A percentile compares a stretch with the other conserved stretches of the same genome.
Evolutionary conservation across 64 coral and sea anemone species (phyloP).

Genomic region (Acropora tenuis): DNA sequence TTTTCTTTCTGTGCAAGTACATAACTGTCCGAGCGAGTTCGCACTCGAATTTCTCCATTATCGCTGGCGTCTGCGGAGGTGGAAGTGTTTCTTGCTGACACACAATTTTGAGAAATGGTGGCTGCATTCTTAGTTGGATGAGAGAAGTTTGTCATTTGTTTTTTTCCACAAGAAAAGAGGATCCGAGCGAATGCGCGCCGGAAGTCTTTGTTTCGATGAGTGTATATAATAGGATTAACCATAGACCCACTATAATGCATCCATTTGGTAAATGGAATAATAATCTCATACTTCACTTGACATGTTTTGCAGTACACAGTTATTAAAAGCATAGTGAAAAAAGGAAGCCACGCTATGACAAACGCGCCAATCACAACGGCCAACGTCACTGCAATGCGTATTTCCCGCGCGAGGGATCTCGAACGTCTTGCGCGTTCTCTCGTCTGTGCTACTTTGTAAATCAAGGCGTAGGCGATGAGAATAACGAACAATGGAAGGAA

Average conservation of each 20-base stretch:
- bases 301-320: conserved; percentile 65
- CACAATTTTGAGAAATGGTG: not conserved
- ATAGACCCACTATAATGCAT: conserved; percentile 96
- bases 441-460: conserved; percentile 77
- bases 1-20: conserved; percentile 12
- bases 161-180: conserved; percentile 27
- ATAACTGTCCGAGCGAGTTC: conserved; percentile 12
- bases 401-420: conserved; percentile 76
- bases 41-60: not conserved
- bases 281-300: conserved; percentile 25
- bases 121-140: not conserved
- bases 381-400: conserved; percentile 93
- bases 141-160: conserved; percentile 4
- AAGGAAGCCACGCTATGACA: conserved; percentile 90
- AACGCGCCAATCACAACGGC: conserved; percentile 89
- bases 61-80: not conserved
- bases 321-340: conserved; percentile 72
- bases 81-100: not conserved
- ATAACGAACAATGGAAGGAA: conserved; percentile 88
- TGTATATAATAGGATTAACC: conserved; percentile 90
- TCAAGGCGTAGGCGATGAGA: conserved; percentile 73
- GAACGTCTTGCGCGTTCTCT: conserved; percentile 72
- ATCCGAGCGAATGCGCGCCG: conserved; percentile 67
- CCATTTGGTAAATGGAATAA: conserved; percentile 81
- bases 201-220: conserved; percentile 84